Conservation (phyloP, 2,888 invertebrate genomes). For the Lithodes maja region DNA sequence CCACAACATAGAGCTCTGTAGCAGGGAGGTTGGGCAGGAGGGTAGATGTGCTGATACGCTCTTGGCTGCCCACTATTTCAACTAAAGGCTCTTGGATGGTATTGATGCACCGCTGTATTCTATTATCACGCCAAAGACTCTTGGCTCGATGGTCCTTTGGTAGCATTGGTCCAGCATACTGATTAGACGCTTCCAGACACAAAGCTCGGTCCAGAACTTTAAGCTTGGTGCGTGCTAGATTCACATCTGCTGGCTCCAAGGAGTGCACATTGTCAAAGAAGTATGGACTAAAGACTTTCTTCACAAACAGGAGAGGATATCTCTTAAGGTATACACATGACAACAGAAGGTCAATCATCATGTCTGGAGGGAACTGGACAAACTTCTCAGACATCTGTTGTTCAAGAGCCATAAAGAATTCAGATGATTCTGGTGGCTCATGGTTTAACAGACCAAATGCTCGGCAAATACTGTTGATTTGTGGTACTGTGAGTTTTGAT, state of each 20-base stretch:
- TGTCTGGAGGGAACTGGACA: slow-evolving; percentile 78
- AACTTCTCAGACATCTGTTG: slow-evolving; percentile 78
- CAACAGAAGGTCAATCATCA: slow-evolving; percentile 80
- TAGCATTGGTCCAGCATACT: slow-evolving; percentile 79
- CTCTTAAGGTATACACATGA: slow-evolving; percentile 80
- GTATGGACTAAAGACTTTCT: slow-evolving; percentile 79
- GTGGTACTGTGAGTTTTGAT: slow-evolving; percentile 77
- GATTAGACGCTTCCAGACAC: slow-evolving; percentile 78
- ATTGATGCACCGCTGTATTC: slow-evolving; percentile 55
- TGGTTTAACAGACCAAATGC: slow-evolving; percentile 81
- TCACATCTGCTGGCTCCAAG: slow-evolving; percentile 52
- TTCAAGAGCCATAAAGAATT: slow-evolving; percentile 80
- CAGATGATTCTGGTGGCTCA: slow-evolving; percentile 76
- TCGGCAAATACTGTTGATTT: slow-evolving; percentile 79
- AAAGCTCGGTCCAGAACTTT: slow-evolving; percentile 81
- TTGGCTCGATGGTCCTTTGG: slow-evolving; percentile 78
- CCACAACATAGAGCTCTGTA: slow-evolving; percentile 58
- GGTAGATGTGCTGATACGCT: slow-evolving; percentile 49
- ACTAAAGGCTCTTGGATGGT: slow-evolving; percentile 51
- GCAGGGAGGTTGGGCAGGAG: slow-evolving; percentile 57
- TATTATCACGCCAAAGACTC: slow-evolving; percentile 77
- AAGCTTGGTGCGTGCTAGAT: slow-evolving; percentile 75
- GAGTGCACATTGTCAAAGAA: slow-evolving; percentile 79
- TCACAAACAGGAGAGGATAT: slow-evolving; percentile 80
- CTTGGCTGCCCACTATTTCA: slow-evolving; percentile 56